Evolutionary conservation across 1,140 invertebrate genomes (phyloP).

Genomic region (Ganaspis sp.): DNA sequence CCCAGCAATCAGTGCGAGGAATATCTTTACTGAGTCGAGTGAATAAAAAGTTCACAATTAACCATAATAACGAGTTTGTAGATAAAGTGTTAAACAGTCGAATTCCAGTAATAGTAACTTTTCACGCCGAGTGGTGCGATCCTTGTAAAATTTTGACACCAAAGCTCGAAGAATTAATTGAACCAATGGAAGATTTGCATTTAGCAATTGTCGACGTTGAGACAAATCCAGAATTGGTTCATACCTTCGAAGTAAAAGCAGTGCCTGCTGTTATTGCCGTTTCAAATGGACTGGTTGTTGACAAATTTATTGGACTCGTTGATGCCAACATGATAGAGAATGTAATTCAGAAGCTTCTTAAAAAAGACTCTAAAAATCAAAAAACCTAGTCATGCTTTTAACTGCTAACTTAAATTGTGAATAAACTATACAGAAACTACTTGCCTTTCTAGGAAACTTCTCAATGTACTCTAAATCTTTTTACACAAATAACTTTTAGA

Average conservation of each 20-base stretch:
- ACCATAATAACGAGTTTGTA: slow-evolving; percentile 78
- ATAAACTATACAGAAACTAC: not conserved
- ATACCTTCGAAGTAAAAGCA: slow-evolving; percentile 90
- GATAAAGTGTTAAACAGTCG: slow-evolving; percentile 87
- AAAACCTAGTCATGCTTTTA: not conserved
- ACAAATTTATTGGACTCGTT: slow-evolving; percentile 94
- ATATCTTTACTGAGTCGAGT: slow-evolving; percentile 61
- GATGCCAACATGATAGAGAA: slow-evolving; percentile 90
- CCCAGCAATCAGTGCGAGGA: slow-evolving; percentile 48
- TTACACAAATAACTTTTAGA: no score
- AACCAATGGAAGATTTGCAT: slow-evolving; percentile 86
- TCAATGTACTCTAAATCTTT: no score
- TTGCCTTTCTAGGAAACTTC: no score
- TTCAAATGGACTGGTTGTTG: slow-evolving; percentile 90
- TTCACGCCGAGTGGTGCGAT: slow-evolving; percentile 95
- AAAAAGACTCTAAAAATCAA: slow-evolving; percentile 50
- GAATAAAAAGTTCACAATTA: slow-evolving; percentile 77
- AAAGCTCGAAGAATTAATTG: slow-evolving; percentile 89
- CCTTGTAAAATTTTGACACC: slow-evolving; percentile 96
- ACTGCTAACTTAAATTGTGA: not conserved
- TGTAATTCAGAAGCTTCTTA: slow-evolving; percentile 85
- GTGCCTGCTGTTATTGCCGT: slow-evolving; percentile 94
- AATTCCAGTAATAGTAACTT: slow-evolving; percentile 90
- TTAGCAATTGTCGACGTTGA: slow-evolving; percentile 96
- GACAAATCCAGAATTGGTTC: slow-evolving; percentile 88